Base-by-base conservation (phyloP, 1,140 invertebrate genomes). In the Papilio aristodemus region DNA sequence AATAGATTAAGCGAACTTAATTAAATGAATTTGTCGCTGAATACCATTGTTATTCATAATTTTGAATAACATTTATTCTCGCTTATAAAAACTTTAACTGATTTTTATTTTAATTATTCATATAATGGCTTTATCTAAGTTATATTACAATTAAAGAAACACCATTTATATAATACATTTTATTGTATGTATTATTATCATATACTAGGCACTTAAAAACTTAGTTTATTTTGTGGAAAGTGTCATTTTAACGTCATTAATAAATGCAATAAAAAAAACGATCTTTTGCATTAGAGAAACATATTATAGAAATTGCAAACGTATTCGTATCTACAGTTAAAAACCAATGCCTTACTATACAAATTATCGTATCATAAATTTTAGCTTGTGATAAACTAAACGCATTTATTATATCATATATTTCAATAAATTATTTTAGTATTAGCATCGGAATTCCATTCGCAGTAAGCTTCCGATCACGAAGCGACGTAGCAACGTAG, bases 1-100 rank as follows among this genome's bases (percentile, higher is more conserved):
- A 87, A 86, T 89, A 81, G 81, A 83, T 84, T 81, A 84, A 79
- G 80, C 72, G 72, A 78, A 80, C 68, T 82, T 84, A 85, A 87
- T 86, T 89, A 89, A 81, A 85, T 78, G 72, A 81, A 79, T 83
- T 81, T 78, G 74, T 72, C 72, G 57, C 70, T 80, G 75, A 87
- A 75, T 78, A 70, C 69, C 46, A 19, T 62, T 62, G 36, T 62
- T 62, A 62, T 62, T 62, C 36, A 64, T 46, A 43, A 59, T 41
- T 64, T 41, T 64, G 17, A 62, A 22, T 22, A 62, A 39, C 38
- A 62, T 39, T 1, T 19, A 37, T 38, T 10, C 58, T 62, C 37
- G 36, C 36, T 37, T 38, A 36, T 14, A 39, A 62, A 50, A 14
- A 9, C 17, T 62, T 9, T 19, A 36, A 22, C 14, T 37, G 59